These are phyloP conservation scores for Tipula unca DNA, from an alignment of 2,888 invertebrate species.

Conservation along the genomic window DNA sequence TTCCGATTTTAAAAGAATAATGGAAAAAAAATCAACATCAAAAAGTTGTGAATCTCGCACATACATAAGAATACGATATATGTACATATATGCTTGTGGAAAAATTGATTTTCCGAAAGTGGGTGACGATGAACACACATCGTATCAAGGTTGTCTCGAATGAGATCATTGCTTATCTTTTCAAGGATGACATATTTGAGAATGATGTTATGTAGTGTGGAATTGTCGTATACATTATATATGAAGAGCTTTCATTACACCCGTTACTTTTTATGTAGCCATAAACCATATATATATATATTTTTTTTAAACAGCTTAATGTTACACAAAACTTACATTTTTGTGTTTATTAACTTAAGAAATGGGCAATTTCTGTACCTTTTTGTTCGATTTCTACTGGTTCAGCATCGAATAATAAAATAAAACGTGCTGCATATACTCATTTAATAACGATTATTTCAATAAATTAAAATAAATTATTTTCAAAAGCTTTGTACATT, in stretches of 20 bases:
- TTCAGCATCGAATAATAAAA: not conserved
- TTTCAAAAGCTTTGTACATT: not conserved
- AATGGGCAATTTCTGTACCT: not conserved
- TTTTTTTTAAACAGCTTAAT: not conserved
- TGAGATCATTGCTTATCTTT: not conserved
- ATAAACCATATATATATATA: not conserved
- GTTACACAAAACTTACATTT: too few species aligned
- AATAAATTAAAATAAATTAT: not conserved
- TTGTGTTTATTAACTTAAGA: not conserved
- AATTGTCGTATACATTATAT: not conserved
- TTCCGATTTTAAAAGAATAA: not conserved
- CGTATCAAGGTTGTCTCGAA: not conserved
- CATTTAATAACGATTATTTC: not conserved
- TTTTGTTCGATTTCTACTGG: not conserved
- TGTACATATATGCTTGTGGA: not conserved
- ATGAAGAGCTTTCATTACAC: not conserved
- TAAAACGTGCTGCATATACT: not conserved
- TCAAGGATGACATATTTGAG: not conserved
- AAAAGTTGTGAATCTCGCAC: not conserved
- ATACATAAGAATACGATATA: not conserved
- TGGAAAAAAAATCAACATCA: not conserved
- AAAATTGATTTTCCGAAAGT: not conserved
- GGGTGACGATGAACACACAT: not conserved
- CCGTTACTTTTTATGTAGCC: not conserved
- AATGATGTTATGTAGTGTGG: not conserved